These are phyloP conservation scores for Drosophila teissieri DNA, from an alignment of 1,140 invertebrate species.

Conservation along the genomic window DNA sequence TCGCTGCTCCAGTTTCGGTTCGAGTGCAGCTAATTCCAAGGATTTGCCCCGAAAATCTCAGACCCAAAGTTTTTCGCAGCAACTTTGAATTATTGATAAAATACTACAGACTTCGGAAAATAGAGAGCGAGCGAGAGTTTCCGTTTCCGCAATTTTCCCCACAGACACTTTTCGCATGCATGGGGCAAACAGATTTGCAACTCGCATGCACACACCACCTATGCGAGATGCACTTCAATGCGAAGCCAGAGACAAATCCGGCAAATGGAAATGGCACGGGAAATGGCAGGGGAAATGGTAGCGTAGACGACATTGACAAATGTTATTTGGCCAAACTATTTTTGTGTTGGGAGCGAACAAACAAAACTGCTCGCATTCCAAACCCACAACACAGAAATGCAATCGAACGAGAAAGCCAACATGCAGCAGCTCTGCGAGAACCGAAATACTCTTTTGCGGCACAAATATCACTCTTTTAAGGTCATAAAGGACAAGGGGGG, in stretches of 20 bases:
- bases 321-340: slow-evolving; percentile 60
- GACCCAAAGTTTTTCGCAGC: slow-evolving; percentile 44
- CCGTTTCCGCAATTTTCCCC: slow-evolving; percentile 11
- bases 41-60: slow-evolving; percentile 37
- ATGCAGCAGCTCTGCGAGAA: slow-evolving; percentile 6
- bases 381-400: slow-evolving; percentile 22
- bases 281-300: not conserved
- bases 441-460: not conserved
- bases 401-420: slow-evolving; percentile 3
- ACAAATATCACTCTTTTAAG: slow-evolving; percentile 5
- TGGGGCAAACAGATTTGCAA: slow-evolving; percentile 58
- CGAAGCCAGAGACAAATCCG: slow-evolving; percentile 18
- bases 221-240: slow-evolving; percentile 64
- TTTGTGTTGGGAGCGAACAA: slow-evolving; percentile 8
- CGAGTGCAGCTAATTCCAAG: slow-evolving; percentile 39
- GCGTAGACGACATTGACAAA: slow-evolving; percentile 58
- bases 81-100: slow-evolving; percentile 70
- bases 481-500: not conserved
- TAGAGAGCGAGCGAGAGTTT: slow-evolving; percentile 6
- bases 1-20: slow-evolving; percentile 3
- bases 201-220: slow-evolving; percentile 56
- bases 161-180: slow-evolving; percentile 25
- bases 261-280: no score
- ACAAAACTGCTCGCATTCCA: slow-evolving; percentile 17
- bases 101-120: slow-evolving; percentile 39